These are phyloP conservation scores for Conus ventricosus DNA, from an alignment of 1,140 invertebrate species.

Conservation along the genomic window DNA sequence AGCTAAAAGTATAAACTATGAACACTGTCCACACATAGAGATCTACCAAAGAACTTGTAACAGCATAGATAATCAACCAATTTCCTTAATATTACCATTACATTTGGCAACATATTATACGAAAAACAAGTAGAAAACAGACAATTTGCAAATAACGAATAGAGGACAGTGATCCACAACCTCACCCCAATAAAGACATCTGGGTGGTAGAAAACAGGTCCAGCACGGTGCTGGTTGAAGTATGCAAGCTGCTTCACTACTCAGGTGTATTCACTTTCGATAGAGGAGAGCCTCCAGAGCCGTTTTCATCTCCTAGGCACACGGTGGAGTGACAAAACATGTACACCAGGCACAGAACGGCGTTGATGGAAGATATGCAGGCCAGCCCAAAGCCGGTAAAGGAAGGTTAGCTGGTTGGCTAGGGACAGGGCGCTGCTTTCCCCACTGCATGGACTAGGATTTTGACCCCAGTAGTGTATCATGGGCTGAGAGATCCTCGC, in stretches of 20 bases:
- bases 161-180: not conserved
- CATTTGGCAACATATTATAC: too few relatives aligned
- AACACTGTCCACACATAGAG: too few relatives aligned
- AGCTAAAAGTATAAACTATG: too few relatives aligned
- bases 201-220: not conserved
- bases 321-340: conserved; percentile 32
- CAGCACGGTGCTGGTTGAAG: not conserved
- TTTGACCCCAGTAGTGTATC: not conserved
- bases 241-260: conserved; percentile 16
- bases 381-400: conserved; percentile 20
- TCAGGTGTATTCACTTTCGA: conserved; percentile 33
- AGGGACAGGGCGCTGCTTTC: not conserved
- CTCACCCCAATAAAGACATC: conserved; percentile 19
- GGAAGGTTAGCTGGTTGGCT: not conserved
- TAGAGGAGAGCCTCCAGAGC: conserved; percentile 40
- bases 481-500: conserved; percentile 8
- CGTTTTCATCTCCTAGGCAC: conserved; percentile 43
- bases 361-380: conserved; percentile 21
- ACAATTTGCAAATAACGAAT: not conserved
- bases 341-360: conserved; percentile 19
- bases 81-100: too few relatives aligned
- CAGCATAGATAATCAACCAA: too few relatives aligned
- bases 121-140: too few relatives aligned
- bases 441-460: not conserved
- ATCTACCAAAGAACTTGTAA: too few relatives aligned